Evolutionary conservation across 2,113 vertebrate genomes (phyloP).

Genomic region (Perognathus longimembris): DNA sequence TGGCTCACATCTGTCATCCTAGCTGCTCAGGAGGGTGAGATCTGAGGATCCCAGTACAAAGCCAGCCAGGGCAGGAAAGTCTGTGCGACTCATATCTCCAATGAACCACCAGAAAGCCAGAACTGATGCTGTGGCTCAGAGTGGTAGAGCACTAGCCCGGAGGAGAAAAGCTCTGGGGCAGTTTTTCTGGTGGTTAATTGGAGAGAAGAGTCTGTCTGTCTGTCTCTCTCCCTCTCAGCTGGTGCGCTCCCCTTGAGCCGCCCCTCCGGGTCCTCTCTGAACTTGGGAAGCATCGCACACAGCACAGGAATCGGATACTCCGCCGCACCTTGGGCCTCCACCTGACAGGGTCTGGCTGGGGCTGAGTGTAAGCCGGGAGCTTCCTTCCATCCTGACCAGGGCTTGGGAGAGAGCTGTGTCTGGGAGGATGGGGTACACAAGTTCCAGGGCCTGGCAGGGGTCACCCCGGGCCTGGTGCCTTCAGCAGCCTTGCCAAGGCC

Average conservation of each 20-base stretch:
- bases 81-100: no score
- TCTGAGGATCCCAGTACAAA: no score
- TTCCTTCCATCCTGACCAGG: background rate
- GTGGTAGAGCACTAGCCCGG: no score
- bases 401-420: background rate
- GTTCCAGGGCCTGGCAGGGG: background rate
- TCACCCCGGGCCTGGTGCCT: background rate
- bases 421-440: background rate
- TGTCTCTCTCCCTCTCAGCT: no score
- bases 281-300: fast-evolving
- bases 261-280: background rate
- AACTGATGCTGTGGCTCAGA: no score
- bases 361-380: background rate
- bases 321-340: background rate
- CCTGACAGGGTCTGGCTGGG: background rate
- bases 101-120: no score
- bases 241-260: background rate
- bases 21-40: no score
- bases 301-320: background rate
- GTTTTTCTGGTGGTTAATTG: no score
- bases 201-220: no score
- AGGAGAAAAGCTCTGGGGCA: no score
- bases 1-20: no score
- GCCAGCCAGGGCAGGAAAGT: no score
- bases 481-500: background rate